phyloP scores from a whole-genome alignment of 2,888 invertebrate genomes.

The Diogma glabrata region DNA sequence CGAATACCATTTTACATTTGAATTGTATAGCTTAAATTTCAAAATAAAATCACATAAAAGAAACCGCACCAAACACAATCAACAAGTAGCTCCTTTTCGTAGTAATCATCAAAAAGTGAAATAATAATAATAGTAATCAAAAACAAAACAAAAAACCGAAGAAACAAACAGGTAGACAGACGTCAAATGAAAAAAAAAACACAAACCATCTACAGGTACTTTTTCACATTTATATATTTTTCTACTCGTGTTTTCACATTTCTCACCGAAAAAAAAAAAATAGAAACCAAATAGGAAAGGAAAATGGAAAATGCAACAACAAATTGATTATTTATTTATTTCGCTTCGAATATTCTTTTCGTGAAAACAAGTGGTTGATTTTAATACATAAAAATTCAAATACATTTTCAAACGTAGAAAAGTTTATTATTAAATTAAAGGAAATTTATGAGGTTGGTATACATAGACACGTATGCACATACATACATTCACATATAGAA shows the following conservation, averaged over 20 bases:
- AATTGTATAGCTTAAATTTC: background rate
- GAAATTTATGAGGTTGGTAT: too few species aligned
- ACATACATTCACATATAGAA: too few species aligned
- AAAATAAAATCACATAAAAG: background rate
- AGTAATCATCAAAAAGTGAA: conserved; percentile 5
- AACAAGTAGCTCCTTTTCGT: conserved; percentile 9
- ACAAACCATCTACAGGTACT: conserved; percentile 10
- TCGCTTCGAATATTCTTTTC: background rate
- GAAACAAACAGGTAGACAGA: conserved; percentile 10
- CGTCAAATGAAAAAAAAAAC: conserved; percentile 3
- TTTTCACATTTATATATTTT: too few species aligned
- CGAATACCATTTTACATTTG: too few species aligned
- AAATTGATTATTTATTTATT: too few species aligned
- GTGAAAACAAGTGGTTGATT: conserved; percentile 8
- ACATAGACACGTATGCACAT: too few species aligned
- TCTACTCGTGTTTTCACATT: too few species aligned
- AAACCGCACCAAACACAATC: background rate
- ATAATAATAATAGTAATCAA: conserved; percentile 5
- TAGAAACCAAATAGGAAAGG: too few species aligned
- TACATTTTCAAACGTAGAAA: too few species aligned
- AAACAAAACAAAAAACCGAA: conserved; percentile 5
- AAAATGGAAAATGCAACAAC: conserved; percentile 9
- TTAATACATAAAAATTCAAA: too few species aligned
- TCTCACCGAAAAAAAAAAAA: too few species aligned
- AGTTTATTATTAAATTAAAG: too few species aligned